Evolutionary conservation across 2,797 vertebrate species (phyloP).

Genomic region (Falco cherrug): DNA sequence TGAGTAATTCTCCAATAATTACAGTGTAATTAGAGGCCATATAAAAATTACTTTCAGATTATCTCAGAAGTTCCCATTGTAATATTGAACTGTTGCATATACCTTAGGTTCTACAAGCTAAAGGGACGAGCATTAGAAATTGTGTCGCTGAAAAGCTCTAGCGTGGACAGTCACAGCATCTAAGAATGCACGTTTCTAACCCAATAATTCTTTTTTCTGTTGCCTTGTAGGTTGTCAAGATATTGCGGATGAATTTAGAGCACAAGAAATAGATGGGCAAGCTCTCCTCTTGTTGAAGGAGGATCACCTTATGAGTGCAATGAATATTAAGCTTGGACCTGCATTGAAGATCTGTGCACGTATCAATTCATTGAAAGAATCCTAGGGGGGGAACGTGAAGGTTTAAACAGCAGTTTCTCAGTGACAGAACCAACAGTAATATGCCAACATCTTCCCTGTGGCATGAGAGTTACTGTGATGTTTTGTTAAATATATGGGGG

Average conservation of each 20-base stretch:
- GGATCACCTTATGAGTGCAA: slow-evolving; percentile 98
- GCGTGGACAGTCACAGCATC: background rate
- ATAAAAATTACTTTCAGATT: background rate
- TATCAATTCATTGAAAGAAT: slow-evolving; percentile 94
- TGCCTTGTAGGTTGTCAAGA: slow-evolving; percentile 90
- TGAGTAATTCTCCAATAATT: background rate
- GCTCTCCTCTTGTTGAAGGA: slow-evolving; percentile 95
- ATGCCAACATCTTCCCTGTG: slow-evolving; percentile 46
- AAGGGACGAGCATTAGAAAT: background rate
- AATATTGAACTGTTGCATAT: background rate
- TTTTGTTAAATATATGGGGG: slow-evolving; percentile 48
- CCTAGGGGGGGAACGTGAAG: slow-evolving; percentile 73
- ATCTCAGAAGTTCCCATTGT: background rate
- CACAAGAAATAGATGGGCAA: slow-evolving; percentile 98
- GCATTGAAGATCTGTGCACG: slow-evolving; percentile 98
- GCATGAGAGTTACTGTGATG: slow-evolving; percentile 54
- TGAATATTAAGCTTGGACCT: slow-evolving; percentile 99
- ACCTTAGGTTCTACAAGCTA: background rate
- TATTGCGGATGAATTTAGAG: slow-evolving; percentile 94
- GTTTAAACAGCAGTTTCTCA: slow-evolving; percentile 28
- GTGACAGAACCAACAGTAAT: slow-evolving; percentile 62
- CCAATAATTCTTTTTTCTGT: slow-evolving; percentile 8
- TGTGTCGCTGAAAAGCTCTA: background rate
- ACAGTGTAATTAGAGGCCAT: background rate
- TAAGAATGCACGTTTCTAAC: background rate